Conservation (phyloP, 2,113 vertebrate species). For the Campylomormyrus numenius region DNA sequence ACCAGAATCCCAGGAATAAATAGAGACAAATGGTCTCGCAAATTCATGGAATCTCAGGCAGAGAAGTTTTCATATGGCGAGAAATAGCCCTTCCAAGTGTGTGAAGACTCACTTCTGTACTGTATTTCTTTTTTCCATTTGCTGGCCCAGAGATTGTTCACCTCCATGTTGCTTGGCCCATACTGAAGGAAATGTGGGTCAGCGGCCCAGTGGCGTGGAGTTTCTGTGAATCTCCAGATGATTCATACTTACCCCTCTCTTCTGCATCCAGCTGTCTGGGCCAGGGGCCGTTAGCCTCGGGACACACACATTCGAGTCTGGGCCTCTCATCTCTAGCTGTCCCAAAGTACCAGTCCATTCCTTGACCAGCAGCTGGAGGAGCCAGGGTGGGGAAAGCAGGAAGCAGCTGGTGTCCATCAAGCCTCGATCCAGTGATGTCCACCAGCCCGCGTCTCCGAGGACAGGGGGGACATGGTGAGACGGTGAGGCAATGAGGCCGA, state of each 20-base stretch:
- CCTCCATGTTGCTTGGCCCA: background rate
- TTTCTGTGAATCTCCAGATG: slow-evolving; percentile 9
- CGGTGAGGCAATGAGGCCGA: background rate
- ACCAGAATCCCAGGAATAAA: too few relatives aligned
- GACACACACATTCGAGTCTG: background rate
- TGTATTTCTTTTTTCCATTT: background rate
- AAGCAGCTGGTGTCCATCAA: background rate
- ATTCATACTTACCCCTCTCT: slow-evolving; percentile 2
- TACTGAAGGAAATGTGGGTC: slow-evolving; percentile 15
- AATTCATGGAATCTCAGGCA: background rate
- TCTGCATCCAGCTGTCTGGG: slow-evolving; percentile 6
- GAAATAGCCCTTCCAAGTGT: background rate
- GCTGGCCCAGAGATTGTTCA: background rate
- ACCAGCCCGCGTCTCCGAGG: background rate
- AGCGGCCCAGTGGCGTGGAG: background rate
- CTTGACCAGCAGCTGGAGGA: background rate
- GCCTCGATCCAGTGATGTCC: background rate
- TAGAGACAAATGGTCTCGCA: background rate
- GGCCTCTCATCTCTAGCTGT: background rate
- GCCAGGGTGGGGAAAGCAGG: background rate
- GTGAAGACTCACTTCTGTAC: background rate
- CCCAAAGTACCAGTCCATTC: background rate
- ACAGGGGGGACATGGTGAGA: background rate
- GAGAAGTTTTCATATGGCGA: background rate
- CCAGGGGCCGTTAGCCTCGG: background rate